Evolutionary conservation across 2,797 vertebrate species (phyloP).

Genomic region (Hoplostethus mediterraneus): DNA sequence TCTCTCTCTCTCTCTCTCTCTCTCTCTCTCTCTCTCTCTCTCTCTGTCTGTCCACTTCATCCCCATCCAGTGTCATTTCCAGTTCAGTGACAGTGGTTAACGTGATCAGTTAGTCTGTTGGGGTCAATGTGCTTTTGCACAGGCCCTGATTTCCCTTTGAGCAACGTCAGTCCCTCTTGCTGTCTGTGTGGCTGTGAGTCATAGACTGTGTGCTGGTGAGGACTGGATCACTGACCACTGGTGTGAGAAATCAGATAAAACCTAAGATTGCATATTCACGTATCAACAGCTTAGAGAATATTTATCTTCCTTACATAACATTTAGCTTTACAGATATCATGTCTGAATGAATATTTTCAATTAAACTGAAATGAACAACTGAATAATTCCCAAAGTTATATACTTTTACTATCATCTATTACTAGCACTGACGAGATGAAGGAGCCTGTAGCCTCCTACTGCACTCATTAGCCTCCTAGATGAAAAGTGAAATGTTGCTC

Average conservation of each 20-base stretch:
- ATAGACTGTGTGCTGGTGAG: constrained; percentile 17
- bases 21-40: neutral
- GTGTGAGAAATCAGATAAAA: too few relatives aligned
- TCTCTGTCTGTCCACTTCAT: neutral
- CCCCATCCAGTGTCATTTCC: too few relatives aligned
- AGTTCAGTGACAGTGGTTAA: neutral
- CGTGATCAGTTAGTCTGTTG: constrained; percentile 32
- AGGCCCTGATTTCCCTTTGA: constrained; percentile 54
- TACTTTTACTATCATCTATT: too few relatives aligned
- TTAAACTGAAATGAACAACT: too few relatives aligned
- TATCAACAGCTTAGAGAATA: constrained; percentile 1
- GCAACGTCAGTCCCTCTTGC: constrained; percentile 44
- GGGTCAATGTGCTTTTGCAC: constrained; percentile 42
- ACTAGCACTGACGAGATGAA: neutral
- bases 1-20: neutral
- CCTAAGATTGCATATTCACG: too few relatives aligned
- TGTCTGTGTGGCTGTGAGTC: constrained; percentile 32
- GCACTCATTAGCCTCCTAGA: too few relatives aligned
- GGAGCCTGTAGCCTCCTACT: too few relatives aligned
- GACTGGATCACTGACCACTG: neutral
- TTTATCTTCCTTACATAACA: constrained; percentile 10
- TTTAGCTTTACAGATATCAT: neutral
- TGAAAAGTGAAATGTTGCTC: too few relatives aligned
- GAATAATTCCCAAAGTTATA: too few relatives aligned
- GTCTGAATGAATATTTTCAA: too few relatives aligned